Evolutionary conservation across 2,113 vertebrate genomes (phyloP), one percentile per base, ranked within the genome.

Genomic region (Spheniscus mendiculus): DNA sequence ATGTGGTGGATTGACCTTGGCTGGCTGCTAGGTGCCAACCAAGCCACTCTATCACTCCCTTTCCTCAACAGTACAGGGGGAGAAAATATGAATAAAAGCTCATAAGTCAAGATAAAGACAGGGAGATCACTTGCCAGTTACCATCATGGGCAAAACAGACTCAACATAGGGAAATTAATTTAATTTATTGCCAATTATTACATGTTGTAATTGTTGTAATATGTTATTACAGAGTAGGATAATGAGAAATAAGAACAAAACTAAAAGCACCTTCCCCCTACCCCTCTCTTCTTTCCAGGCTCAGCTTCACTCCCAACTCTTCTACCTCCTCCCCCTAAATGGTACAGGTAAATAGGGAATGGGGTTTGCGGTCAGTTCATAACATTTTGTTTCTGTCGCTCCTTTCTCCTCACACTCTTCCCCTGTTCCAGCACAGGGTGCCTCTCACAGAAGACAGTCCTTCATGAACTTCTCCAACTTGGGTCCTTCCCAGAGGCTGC

Each of bases 331-430:
- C 9, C 12, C 21, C 20, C 11, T 5, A 56, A 12, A 58, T 12
- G 8, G 29, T 11, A 49, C 32, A 36, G 36, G 44, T 32, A 87
- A 87, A 30, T 10, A 42, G 6, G 12, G 23, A 29, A 47, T n/a
- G 12, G 32, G 16, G 4, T 44, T 70, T 78, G 63, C 1, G 1
- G 21, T 61, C 53, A 36, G 32, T 70, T 78, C 21, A 22, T 30
- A 23, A 13, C 0, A 3, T 42, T 12, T 36, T 52, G 21, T 52
- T 26, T 36, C 53, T 61, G 16, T 11, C 2, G 1, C 10, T 52
- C 30, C 47, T 52, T 79, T 15, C 34, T 36, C 11, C 19, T 77
- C 44, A 61, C 5, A 15, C 11, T 49, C 44, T n/a, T 74, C 17
- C 6, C 15, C 14, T 61, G 14, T 19, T 47, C 26, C 44, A 38